phyloP scores from a whole-genome alignment of 2,113 vertebrate species.

The Panthera uncia region DNA sequence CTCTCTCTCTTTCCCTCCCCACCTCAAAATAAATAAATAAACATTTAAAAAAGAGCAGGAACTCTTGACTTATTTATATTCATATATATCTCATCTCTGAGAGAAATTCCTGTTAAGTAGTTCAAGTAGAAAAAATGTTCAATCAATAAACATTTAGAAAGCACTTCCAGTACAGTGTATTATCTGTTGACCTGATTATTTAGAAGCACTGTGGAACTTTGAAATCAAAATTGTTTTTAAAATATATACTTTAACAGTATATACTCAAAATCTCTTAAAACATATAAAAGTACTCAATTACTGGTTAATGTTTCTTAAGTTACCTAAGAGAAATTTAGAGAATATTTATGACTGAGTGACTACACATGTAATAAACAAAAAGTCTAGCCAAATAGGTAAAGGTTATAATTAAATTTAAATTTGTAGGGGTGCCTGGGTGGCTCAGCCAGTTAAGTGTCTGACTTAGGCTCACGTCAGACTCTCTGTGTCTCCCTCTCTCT shows the following conservation, averaged over 20 bases:
- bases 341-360: background rate
- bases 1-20: no score
- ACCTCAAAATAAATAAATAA: no score
- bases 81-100: background rate
- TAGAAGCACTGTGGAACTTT: background rate
- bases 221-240: background rate
- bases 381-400: background rate
- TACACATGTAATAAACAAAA: background rate
- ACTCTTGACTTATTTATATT: background rate
- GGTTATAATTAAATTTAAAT: background rate
- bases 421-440: background rate
- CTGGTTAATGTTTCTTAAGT: background rate
- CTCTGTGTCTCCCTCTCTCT: no score
- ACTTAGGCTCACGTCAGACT: no score
- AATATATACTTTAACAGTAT: background rate
- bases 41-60: background rate
- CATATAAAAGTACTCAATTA: background rate
- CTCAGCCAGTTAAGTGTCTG: no score
- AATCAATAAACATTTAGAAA: slow-evolving; percentile 32
- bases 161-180: background rate
- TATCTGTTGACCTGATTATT: background rate
- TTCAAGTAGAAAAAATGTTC: background rate
- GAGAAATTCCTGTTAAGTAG: background rate
- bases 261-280: background rate
- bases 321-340: background rate